A percentile compares a stretch with the other conserved stretches of the same genome.
These are phyloP conservation scores for Ernsta delagoae DNA, from an alignment of 2,888 invertebrate genomes.

Conservation along the genomic window DNA sequence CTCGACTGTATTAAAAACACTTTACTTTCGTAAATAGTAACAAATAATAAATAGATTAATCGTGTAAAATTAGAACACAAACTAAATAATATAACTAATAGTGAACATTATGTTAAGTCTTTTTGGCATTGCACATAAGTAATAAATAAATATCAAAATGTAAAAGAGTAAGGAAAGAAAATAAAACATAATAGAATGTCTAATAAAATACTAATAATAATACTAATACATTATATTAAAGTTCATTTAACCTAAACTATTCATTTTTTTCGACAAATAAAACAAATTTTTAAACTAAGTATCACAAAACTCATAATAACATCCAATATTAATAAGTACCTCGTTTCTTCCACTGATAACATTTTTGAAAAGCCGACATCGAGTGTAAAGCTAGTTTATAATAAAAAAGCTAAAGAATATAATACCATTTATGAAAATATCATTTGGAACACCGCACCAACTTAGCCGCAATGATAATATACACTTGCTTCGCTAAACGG, in stretches of 20 bases:
- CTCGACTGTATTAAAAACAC: slow-evolving; percentile 54
- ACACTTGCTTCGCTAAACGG: slow-evolving; percentile 72
- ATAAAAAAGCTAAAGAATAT: slow-evolving; percentile 73
- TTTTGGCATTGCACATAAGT: slow-evolving; percentile 65
- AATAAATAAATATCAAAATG: slow-evolving; percentile 67
- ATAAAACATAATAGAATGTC: slow-evolving; percentile 40
- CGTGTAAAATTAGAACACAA: slow-evolving; percentile 57
- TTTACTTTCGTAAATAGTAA: slow-evolving; percentile 63
- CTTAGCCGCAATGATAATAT: slow-evolving; percentile 67
- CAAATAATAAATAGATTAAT: slow-evolving; percentile 55
- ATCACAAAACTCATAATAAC: slow-evolving; percentile 66
- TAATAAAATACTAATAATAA: slow-evolving; percentile 41
- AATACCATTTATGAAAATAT: slow-evolving; percentile 77
- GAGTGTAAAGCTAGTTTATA: slow-evolving; percentile 79
- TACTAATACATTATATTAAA: slow-evolving; percentile 39
- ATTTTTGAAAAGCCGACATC: slow-evolving; percentile 83
- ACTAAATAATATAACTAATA: slow-evolving; percentile 66
- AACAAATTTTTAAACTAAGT: slow-evolving; percentile 51
- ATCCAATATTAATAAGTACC: slow-evolving; percentile 81
- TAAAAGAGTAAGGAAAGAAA: slow-evolving; percentile 51
- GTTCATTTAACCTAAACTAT: slow-evolving; percentile 42
- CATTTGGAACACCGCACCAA: slow-evolving; percentile 64
- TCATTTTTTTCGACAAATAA: slow-evolving; percentile 48
- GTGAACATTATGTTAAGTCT: slow-evolving; percentile 58
- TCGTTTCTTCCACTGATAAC: slow-evolving; percentile 80